Evolutionary conservation across 2,888 invertebrate genomes (phyloP), one percentile per base, ranked within the genome.

Genomic region (Drosophila prostipennis): DNA sequence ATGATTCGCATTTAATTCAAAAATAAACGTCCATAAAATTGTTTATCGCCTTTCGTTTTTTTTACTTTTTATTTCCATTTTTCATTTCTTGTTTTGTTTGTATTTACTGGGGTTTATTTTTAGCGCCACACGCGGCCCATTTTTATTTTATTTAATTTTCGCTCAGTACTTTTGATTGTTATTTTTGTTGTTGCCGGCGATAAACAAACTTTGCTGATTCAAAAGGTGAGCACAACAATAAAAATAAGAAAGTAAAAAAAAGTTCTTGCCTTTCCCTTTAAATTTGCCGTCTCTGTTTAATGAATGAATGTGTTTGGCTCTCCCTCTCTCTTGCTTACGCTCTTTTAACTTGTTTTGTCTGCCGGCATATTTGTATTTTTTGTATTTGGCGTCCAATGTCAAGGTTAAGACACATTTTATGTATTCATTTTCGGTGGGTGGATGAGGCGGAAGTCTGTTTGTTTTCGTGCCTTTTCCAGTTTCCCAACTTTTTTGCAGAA

Each of bases 331-430:
- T 49, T 51, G 46, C 45, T 14, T 56, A 54, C 34, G 45, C 51
- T 42, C 52, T 55, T 42, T 74, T 63, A 53, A 69, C 63, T 53
- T 74, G 71, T 70, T 64, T 52, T 61, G 68, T 63, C 68, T 63
- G 59, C 74, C 60, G 72, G 60, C 53, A 34, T 56, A 37, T 68
- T 40, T 45, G 34, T 36, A 11, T 13, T 16, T 42, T 83, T 79
- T 59, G 76, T 76, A 65, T 78, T 80, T 76, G 69, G 56, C 75
- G 61, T 72, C 72, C 88, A 86, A 86, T 88, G 86, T 88, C 86
- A 86, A 86, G 86, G 86, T 86, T 88, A 88, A 82, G 72, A 74
- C 54, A 76, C 54, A 81, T 80, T 86, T 80, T 71, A 60, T 71
- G 65, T 74, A 77, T 81, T 77, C 77, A 68, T 71, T 77, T 64